A percentile compares a stretch with the other conserved stretches of the same genome.
Conservation (phyloP, 2,888 invertebrate species). For the Sinelater perroti region DNA sequence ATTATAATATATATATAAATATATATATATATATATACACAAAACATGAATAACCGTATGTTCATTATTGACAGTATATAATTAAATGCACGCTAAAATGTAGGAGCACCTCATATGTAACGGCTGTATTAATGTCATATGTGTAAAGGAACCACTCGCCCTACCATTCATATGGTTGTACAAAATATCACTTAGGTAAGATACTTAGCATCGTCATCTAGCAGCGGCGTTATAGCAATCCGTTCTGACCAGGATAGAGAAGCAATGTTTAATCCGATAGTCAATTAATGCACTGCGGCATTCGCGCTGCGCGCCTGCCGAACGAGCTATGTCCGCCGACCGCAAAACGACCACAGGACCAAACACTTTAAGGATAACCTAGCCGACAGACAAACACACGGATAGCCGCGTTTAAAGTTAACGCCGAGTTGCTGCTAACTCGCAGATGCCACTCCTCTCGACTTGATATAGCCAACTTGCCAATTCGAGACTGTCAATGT, state of each 20-base stretch:
- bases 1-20: constrained; percentile 53
- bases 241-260: constrained; percentile 43
- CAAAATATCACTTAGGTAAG: constrained; percentile 49
- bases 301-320: constrained; percentile 27
- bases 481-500: constrained; percentile 1
- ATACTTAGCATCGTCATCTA: constrained; percentile 45
- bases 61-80: constrained; percentile 57
- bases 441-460: constrained; percentile 3
- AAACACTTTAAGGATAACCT: constrained; percentile 28
- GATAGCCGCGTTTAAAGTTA: constrained; percentile 12
- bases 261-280: constrained; percentile 45
- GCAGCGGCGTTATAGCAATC: constrained; percentile 43
- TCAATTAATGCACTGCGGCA: constrained; percentile 44
- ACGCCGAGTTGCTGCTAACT: constrained; percentile 5
- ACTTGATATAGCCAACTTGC: too few relatives aligned
- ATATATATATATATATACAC: constrained; percentile 54
- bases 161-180: constrained; percentile 52
- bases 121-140: constrained; percentile 60
- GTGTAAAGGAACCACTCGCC: constrained; percentile 58
- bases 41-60: constrained; percentile 55
- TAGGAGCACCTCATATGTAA: constrained; percentile 60
- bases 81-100: constrained; percentile 58
- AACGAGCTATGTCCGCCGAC: constrained; percentile 20
- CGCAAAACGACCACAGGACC: constrained; percentile 23
- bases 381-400: constrained; percentile 22